Conservation (phyloP, 1,140 invertebrate genomes). For the Vollenhovia emeryi region DNA sequence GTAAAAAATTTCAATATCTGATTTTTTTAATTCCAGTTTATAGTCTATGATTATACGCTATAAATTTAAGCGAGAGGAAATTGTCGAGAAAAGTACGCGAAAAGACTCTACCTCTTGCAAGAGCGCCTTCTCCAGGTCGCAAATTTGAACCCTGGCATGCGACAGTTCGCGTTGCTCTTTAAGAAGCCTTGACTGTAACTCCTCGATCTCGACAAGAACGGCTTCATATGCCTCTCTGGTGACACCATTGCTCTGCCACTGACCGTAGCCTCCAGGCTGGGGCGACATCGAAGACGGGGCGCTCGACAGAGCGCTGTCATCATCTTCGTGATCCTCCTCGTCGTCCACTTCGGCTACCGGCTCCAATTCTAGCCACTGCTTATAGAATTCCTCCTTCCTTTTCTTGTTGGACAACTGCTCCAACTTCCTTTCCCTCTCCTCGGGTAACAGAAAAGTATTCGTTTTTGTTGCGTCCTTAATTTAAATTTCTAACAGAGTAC, state of each 20-base stretch:
- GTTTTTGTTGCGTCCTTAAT: background rate
- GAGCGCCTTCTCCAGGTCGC: slow-evolving; percentile 81
- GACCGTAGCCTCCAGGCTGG: slow-evolving; percentile 77
- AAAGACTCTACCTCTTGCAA: slow-evolving; percentile 77
- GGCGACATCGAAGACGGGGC: slow-evolving; percentile 80
- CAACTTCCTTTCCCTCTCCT: slow-evolving; percentile 82
- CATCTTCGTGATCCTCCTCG: slow-evolving; percentile 80
- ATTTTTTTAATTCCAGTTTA: background rate
- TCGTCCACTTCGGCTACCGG: slow-evolving; percentile 82
- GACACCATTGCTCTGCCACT: slow-evolving; percentile 76
- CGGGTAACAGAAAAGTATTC: background rate
- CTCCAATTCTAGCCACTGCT: slow-evolving; percentile 81
- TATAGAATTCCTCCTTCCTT: slow-evolving; percentile 81
- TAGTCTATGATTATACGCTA: background rate
- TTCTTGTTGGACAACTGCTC: slow-evolving; percentile 82
- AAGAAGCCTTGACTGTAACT: slow-evolving; percentile 78
- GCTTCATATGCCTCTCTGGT: slow-evolving; percentile 80
- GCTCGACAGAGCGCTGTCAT: slow-evolving; percentile 80
- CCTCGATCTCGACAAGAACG: slow-evolving; percentile 77
- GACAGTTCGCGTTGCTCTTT: slow-evolving; percentile 78
- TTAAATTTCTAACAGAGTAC: background rate
- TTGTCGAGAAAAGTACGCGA: background rate
- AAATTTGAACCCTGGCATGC: slow-evolving; percentile 78
- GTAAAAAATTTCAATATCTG: background rate
- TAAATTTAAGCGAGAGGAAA: background rate